Conservation (phyloP, 2,797 vertebrate genomes). For the Poeciliopsis infans region DNA sequence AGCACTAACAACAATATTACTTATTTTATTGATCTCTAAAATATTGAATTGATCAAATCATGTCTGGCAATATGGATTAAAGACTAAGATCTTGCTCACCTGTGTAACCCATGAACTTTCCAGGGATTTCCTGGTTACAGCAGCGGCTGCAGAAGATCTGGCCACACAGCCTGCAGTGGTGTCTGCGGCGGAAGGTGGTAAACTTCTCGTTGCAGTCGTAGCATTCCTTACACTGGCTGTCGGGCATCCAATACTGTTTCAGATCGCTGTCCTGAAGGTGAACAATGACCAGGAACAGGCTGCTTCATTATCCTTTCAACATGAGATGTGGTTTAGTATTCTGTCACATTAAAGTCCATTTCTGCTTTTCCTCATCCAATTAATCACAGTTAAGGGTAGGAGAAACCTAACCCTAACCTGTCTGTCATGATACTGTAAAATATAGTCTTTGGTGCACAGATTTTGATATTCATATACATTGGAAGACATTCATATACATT, state of each 20-base stretch:
- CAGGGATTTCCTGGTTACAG: constrained; percentile 99
- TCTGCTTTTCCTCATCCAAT: background rate
- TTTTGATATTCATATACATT: background rate
- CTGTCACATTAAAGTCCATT: background rate
- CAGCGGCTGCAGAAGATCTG: constrained; percentile 99
- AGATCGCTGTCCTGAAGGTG: constrained; percentile 91
- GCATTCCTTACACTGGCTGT: constrained; percentile 98
- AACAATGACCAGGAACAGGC: background rate
- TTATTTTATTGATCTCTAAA: background rate
- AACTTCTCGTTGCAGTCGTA: constrained; percentile 99
- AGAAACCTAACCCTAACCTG: too few species aligned
- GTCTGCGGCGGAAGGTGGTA: constrained; percentile 95
- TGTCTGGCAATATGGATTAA: background rate
- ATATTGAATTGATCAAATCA: too few species aligned
- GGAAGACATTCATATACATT: background rate
- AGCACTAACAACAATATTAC: background rate
- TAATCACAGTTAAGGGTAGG: background rate
- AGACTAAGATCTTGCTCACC: constrained; percentile 75
- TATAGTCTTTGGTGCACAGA: too few species aligned
- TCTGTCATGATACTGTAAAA: too few species aligned
- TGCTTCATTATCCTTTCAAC: background rate
- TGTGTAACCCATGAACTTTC: constrained; percentile 99
- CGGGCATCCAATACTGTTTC: constrained; percentile 99
- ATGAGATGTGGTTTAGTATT: background rate
- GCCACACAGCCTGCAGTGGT: constrained; percentile 96